Base-by-base conservation (phyloP, 2,888 invertebrate species). In the Aporophyla lueneburgensis region DNA sequence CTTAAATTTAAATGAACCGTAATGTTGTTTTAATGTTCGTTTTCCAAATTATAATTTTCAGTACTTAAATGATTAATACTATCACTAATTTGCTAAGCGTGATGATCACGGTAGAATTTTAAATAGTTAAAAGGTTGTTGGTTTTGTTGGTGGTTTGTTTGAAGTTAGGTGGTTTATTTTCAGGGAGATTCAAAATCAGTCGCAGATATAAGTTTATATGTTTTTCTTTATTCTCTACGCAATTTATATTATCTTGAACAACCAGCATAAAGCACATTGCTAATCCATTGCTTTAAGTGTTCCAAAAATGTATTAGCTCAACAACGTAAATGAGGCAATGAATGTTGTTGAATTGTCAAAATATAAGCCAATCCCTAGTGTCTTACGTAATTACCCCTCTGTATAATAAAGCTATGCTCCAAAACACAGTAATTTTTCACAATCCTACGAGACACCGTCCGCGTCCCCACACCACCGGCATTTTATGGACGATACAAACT, bases 401-500 rank as follows among this genome's bases (percentile, higher is more conserved):
- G 59, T 59, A 19, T 33, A 59, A 59, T 19, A 59, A 33, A 33
- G 27, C 16, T 27, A 27, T 16, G 16, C 27, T 27, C 16, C 4
- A 58, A 24, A 59, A 33, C 59, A 21, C 19, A 16, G 1, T 16
- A 0, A 66, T 33, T 53, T 51, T 72, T 66, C 33, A 74, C 51
- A 61, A 54, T 56, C 78, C 12, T 1, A 49, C 7, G 12, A 73
- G 24, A 12, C 46, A 49, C 67, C 1, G 27, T 63, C 19, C 24
- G 62, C 1, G 27, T 63, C 19, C 24, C 14, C 27, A 80, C 67
- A 59, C 14, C 33, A 40, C 43, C 2, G 12, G 21, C 21, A 24
- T 73, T 70, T 73, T 82, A 74, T 63, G 43, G 62, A 56, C 33
- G 54, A 54, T 12, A 58, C 24, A 49, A 78, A 71, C n/a, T 78